Base-by-base conservation (phyloP, 2,113 vertebrate genomes). In the Tenrec ecaudatus region DNA sequence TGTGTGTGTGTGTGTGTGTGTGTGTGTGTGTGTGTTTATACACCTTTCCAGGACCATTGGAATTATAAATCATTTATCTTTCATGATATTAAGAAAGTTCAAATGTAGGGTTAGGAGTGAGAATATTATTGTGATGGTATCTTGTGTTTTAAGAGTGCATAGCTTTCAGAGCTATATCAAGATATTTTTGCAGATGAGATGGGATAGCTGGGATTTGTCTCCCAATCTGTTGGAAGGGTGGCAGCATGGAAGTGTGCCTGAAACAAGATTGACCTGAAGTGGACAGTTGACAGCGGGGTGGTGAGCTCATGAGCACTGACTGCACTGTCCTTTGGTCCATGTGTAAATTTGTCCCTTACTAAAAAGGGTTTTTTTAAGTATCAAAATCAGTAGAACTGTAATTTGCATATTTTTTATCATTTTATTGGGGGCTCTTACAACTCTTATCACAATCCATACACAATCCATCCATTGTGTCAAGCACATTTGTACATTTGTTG, bases 21-120 rank as follows among this genome's bases (percentile, higher is more conserved):
- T 40, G 40, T 40, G 40, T 40, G 40, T 53, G 47, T 53, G 9
- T 53, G 9, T 53, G 47, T 53, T 5, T 53, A 8, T 10, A 53
- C 47, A 53, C 60, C 60, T 62, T 62, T 62, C 10, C 38, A 47
- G 10, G 22, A 40, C 38, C 88, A 15, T n/a, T 83, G 38, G 62
- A 77, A 64, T 86, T 82, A n/a, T 77, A 25, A 91, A 68, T 16
- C 53, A 19, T 90, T n/a, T 85, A 2, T 85, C 33, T 60, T 64
- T 60, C 58, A 47, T 40, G 47, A 69, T 82, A 64, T 76, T 85
- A 88, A 87, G 31, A 69, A 93, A 89, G 78, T 60, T 89, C 31
- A 91, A 38, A 62, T 82, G 77, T 88, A 31, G 82, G 31, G 71
- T 68, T 71, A 94, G 15, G 23, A 75, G 29, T 62, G 5, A 58